A percentile compares a stretch with the other conserved stretches of the same genome.
Evolutionary conservation across 2,113 vertebrate genomes (phyloP).

Genomic region (Corapipo altera): DNA sequence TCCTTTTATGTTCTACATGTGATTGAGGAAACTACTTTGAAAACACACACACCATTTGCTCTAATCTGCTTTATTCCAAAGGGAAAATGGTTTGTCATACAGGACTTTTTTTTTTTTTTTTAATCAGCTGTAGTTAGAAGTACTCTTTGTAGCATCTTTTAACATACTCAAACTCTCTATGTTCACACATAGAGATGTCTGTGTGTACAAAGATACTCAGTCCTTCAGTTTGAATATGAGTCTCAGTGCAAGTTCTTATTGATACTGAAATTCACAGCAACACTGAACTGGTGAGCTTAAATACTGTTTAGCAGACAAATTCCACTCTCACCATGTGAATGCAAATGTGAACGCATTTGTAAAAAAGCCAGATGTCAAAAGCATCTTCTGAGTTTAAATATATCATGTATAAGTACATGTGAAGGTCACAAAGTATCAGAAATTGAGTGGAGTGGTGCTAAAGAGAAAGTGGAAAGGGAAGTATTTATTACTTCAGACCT

Average conservation of each 20-base stretch:
- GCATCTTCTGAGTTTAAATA: not conserved
- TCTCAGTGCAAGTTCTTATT: not conserved
- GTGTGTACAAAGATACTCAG: not conserved
- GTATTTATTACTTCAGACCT: not conserved
- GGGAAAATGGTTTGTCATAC: not conserved
- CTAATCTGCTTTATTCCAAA: not conserved
- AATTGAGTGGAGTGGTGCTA: not conserved
- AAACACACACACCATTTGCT: not conserved
- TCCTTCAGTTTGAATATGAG: not conserved
- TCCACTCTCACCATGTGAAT: not conserved
- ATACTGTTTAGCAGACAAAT: not conserved
- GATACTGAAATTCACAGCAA: not conserved
- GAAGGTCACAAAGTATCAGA: not conserved
- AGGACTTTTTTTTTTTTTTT: not conserved
- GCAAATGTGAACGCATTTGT: not conserved
- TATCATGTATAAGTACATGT: not conserved
- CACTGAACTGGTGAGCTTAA: not conserved
- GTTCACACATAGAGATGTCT: not conserved
- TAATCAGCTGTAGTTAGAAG: not conserved
- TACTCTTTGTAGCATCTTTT: not conserved
- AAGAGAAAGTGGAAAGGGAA: not conserved
- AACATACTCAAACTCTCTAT: not conserved
- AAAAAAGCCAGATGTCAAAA: not conserved
- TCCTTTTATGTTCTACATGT: not conserved
- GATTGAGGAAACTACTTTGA: not conserved